These are phyloP conservation scores for Drosophila rufa DNA, from an alignment of 1,140 invertebrate species.

Conservation along the genomic window DNA sequence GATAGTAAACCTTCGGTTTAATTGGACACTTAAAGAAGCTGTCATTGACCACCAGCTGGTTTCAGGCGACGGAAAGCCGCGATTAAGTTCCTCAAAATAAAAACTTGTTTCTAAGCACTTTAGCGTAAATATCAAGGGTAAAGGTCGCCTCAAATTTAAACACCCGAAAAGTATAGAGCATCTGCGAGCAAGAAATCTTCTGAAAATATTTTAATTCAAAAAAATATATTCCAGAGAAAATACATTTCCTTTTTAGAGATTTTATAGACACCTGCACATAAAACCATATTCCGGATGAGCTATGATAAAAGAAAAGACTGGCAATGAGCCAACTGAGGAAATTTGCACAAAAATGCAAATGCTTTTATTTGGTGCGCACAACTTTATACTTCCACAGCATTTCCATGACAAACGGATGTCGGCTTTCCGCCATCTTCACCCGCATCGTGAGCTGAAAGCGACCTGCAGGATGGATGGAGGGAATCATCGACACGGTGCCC, in stretches of 20 bases:
- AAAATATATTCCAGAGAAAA: too few species aligned
- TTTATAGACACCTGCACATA: neutral
- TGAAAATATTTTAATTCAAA: conserved; percentile 19
- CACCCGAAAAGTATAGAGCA: conserved; percentile 23
- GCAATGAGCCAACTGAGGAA: conserved; percentile 18
- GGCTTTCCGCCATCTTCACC: conserved; percentile 21
- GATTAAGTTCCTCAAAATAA: conserved; percentile 17
- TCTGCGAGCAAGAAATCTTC: neutral
- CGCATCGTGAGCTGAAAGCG: conserved; percentile 24
- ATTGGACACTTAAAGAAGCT: conserved; percentile 46
- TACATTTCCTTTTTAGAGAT: neutral
- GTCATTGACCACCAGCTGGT: conserved; percentile 36
- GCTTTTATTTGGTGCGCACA: conserved; percentile 51
- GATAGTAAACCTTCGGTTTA: conserved; percentile 21
- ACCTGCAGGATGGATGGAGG: conserved; percentile 21
- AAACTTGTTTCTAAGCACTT: conserved; percentile 1
- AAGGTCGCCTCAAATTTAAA: conserved; percentile 1
- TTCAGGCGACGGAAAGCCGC: conserved; percentile 18
- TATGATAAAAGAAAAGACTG: neutral
- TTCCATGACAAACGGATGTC: conserved; percentile 40
- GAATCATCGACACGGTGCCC: neutral
- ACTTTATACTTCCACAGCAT: conserved; percentile 52
- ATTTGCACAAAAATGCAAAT: conserved; percentile 49
- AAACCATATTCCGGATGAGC: too few species aligned
- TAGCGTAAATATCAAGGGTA: conserved; percentile 11